A percentile compares a stretch with the other conserved stretches of the same genome.
Evolutionary conservation across 2,113 vertebrate species (phyloP).

Genomic region (Hystrix brachyura): DNA sequence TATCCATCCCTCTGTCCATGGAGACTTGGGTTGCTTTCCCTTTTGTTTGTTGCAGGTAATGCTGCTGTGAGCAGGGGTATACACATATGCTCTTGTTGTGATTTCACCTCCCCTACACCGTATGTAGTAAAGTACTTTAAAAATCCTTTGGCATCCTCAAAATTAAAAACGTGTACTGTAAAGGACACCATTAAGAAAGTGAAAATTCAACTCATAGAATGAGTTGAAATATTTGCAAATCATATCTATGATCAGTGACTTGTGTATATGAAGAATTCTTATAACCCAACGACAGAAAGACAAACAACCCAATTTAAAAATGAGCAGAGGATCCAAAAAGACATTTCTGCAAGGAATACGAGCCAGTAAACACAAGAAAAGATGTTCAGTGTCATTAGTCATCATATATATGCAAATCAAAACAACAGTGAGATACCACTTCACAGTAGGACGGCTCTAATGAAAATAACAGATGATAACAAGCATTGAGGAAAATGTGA

Average conservation of each 20-base stretch:
- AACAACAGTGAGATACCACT: neutral
- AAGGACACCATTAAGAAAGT: neutral
- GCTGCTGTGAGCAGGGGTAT: neutral
- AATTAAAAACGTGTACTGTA: conserved; percentile 11
- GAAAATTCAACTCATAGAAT: neutral
- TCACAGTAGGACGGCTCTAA: neutral
- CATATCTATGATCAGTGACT: neutral
- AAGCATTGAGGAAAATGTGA: neutral
- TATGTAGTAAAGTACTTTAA: neutral
- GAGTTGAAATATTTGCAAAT: neutral
- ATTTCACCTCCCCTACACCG: neutral
- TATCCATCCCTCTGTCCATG: neutral
- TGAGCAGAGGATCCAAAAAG: neutral
- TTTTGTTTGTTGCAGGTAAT: neutral
- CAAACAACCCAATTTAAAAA: neutral
- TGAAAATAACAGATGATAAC: neutral
- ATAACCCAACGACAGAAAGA: neutral
- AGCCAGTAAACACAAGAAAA: neutral
- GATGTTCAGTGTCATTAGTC: neutral
- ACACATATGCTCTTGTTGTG: neutral
- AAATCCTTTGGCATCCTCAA: neutral
- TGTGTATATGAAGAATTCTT: neutral
- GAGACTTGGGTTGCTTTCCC: neutral
- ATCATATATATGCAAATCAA: neutral
- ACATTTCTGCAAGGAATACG: neutral